Base-by-base conservation (phyloP, 2,888 invertebrate genomes). In the Melieria crassipennis region DNA sequence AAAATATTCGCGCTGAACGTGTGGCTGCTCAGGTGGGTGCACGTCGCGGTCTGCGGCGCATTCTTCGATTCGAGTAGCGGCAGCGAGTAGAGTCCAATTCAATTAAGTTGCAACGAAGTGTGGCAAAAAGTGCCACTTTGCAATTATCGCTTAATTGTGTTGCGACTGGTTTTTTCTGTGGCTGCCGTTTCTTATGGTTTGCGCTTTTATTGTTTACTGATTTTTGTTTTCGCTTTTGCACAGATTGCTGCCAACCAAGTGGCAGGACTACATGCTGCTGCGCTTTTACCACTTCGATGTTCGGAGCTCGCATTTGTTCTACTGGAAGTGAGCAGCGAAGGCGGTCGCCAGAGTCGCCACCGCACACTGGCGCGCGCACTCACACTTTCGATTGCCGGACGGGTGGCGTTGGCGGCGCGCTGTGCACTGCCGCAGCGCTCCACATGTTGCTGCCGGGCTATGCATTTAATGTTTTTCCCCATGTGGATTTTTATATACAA, bases 1-100 rank as follows among this genome's bases (percentile, higher is more conserved):
- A 83, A 81, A 82, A 85, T 85, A 80, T 84, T 85, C 76, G 85
- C 84, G 65, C 79, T 85, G 64, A 81, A 78, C 60, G 85, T 85
- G 45, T 85, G 85, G 85, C 74, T 85, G 76, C 83, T 83, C 77
- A 83, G 83, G 85, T 85, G 76, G 79, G 76, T 74, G 43, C 61
- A 65, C 60, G 9, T 45, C 16, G 16, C 16, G 16, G 16, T 1
- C 16, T 16, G 16, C 16, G 42, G 4, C 7, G 47, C 5, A 62
- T 16, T 16, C 50, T 6, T 30, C 47, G 50, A 10, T 45, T 43
- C 42, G 60, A 52, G 50, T 61, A 63, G 47, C 63, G 48, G 56
- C 63, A 56, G 10, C 9, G 69, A 52, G 56, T 56, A 62, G 70
- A 62, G 69, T 72, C 70, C 60, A 63, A 70, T 72, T 52, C 60